Evolutionary conservation across 2,888 invertebrate species (phyloP).

Genomic region (Caradrina kadenii): DNA sequence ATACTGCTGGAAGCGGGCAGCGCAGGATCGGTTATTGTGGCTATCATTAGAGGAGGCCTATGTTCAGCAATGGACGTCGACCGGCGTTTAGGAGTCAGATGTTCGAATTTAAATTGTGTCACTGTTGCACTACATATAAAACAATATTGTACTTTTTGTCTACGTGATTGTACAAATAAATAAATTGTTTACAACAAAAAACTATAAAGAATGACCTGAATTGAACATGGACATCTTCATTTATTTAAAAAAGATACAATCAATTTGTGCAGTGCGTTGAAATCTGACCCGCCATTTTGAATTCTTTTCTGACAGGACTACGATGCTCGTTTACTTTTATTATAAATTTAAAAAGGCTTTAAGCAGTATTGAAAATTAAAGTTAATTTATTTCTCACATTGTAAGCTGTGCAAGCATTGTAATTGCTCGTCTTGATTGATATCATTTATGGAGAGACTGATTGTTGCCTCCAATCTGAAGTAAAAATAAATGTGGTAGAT

Average conservation of each 20-base stretch:
- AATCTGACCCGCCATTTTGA: constrained; percentile 46
- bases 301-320: constrained; percentile 42
- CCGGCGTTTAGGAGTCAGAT: no score
- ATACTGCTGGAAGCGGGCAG: no score
- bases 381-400: constrained; percentile 47
- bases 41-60: no score
- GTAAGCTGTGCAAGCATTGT: no score
- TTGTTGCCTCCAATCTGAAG: constrained; percentile 6
- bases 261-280: constrained; percentile 28
- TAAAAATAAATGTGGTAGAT: background rate
- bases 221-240: constrained; percentile 41
- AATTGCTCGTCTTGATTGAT: constrained; percentile 20
- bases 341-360: constrained; percentile 20
- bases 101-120: no score
- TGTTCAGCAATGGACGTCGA: no score
- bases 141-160: no score
- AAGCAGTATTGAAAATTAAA: constrained; percentile 9
- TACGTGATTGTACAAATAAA: no score
- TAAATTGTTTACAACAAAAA: no score
- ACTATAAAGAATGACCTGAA: constrained; percentile 15
- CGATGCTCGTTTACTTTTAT: constrained; percentile 7
- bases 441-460: constrained; percentile 1
- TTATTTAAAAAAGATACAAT: constrained; percentile 44
- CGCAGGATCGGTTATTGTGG: no score
- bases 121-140: no score